phyloP scores from a whole-genome alignment of 2,113 vertebrate species.

The Sceloporus tristichus region DNA sequence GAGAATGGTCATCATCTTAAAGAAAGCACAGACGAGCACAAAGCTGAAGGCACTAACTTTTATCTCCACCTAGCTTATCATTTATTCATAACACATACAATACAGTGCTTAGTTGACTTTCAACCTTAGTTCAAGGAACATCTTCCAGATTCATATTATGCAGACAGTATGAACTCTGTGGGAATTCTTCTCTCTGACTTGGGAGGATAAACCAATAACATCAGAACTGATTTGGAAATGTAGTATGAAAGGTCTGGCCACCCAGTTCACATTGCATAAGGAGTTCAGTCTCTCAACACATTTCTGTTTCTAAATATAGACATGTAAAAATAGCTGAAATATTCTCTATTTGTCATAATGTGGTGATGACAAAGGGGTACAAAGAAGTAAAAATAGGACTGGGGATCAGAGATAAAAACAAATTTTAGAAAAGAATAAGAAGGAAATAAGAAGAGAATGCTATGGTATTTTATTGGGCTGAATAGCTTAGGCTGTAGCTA shows the following conservation, averaged over 20 bases:
- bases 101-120: neutral
- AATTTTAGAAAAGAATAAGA: too few relatives aligned
- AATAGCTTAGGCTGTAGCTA: too few relatives aligned
- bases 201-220: conserved; percentile 7
- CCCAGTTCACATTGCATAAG: neutral
- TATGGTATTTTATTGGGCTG: too few relatives aligned
- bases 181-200: neutral
- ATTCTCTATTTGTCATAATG: neutral
- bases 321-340: neutral
- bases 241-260: neutral
- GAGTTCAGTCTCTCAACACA: neutral
- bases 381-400: too few relatives aligned
- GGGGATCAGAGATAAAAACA: too few relatives aligned
- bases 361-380: too few relatives aligned
- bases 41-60: neutral
- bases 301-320: conserved; percentile 32
- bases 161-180: neutral
- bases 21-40: neutral
- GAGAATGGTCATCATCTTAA: conserved; percentile 2
- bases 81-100: neutral
- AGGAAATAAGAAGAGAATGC: too few relatives aligned
- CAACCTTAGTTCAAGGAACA: neutral
- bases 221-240: neutral
- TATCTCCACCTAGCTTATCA: neutral
- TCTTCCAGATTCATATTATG: neutral